A percentile compares a stretch with the other conserved stretches of the same genome.
Evolutionary conservation across 1,140 invertebrate genomes (phyloP).

Genomic region (Drosophila funebris): DNA sequence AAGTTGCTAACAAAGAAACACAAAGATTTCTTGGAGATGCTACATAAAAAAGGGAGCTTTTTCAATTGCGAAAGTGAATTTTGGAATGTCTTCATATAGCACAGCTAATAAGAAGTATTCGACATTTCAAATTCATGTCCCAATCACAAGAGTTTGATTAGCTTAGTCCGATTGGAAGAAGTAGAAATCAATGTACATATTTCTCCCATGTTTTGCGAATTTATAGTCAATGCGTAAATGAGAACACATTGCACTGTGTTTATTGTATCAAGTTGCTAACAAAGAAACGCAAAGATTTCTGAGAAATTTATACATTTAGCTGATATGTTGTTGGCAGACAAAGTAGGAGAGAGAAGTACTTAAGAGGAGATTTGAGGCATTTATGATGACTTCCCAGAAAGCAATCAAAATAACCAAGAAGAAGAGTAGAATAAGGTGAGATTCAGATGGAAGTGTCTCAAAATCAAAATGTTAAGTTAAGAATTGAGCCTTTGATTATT

Average conservation of each 20-base stretch:
- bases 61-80: too few relatives aligned
- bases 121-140: too few relatives aligned
- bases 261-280: neutral
- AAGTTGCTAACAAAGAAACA: neutral
- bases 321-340: neutral
- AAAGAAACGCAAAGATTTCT: neutral
- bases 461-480: constrained; percentile 7
- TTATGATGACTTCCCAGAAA: neutral
- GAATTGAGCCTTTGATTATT: constrained; percentile 3
- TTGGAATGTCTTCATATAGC: too few relatives aligned
- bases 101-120: too few relatives aligned
- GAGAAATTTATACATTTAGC: neutral
- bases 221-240: neutral
- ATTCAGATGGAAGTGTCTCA: neutral
- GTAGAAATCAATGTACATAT: too few relatives aligned
- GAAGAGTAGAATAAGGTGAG: neutral
- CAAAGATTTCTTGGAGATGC: neutral
- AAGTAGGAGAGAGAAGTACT: too few relatives aligned
- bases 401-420: too few relatives aligned
- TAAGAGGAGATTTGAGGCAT: neutral
- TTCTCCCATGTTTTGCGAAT: too few relatives aligned
- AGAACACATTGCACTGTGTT: neutral
- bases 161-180: too few relatives aligned
- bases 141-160: too few relatives aligned
- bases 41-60: too few relatives aligned